These are phyloP conservation scores for Andrena hattorfiana DNA, from an alignment of 2,888 invertebrate species.

Conservation along the genomic window DNA sequence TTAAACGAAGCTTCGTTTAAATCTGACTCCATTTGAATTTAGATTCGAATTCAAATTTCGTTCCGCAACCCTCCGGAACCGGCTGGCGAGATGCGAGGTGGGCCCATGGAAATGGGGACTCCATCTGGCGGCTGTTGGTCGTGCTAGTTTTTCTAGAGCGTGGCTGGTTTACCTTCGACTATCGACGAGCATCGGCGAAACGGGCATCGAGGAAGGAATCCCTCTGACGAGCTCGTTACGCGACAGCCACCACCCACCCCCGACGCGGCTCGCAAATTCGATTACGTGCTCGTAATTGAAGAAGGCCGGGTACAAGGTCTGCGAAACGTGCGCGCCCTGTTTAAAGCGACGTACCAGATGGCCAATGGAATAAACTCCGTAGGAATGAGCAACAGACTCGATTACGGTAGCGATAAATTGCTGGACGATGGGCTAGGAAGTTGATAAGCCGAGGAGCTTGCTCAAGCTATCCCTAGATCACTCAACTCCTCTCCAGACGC, in stretches of 20 bases:
- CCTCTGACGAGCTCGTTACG: conserved; percentile 39
- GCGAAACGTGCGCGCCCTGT: conserved; percentile 3
- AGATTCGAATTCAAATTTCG: conserved; percentile 25
- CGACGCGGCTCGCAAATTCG: conserved; percentile 29
- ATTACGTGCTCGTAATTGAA: conserved; percentile 41
- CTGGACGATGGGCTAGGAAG: too few relatives aligned
- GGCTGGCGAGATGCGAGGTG: not conserved
- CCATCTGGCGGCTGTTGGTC: not conserved
- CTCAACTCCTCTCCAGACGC: not conserved
- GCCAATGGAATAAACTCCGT: not conserved
- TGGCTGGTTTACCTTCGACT: not conserved
- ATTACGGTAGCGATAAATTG: not conserved
- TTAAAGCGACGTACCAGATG: not conserved
- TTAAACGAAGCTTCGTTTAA: not conserved
- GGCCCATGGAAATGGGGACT: not conserved
- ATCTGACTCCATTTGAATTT: conserved; percentile 17
- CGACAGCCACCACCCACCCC: conserved; percentile 9
- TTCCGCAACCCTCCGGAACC: not conserved
- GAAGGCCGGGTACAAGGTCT: conserved; percentile 23
- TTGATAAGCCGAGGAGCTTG: too few relatives aligned
- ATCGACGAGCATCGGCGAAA: not conserved
- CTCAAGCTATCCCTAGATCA: not conserved
- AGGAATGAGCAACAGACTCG: not conserved
- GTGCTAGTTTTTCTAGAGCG: not conserved
- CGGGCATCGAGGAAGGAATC: conserved; percentile 34